A percentile compares a stretch with the other conserved stretches of the same genome.
These are phyloP conservation scores for Thamnophis elegans DNA, from an alignment of 2,797 vertebrate species.

Conservation along the genomic window DNA sequence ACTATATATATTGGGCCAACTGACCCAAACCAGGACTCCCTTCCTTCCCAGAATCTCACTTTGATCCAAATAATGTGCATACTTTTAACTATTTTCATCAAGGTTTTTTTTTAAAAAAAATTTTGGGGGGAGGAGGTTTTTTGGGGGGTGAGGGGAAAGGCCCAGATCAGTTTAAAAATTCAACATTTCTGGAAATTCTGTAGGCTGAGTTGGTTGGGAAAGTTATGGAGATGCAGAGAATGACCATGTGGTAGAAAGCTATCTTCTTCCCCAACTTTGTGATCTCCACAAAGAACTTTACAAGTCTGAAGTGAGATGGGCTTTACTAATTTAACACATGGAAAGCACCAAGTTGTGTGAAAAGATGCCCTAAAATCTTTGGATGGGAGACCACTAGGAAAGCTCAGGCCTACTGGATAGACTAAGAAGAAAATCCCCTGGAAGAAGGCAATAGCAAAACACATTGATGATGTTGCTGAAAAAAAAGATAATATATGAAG, in stretches of 20 bases:
- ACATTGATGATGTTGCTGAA: background rate
- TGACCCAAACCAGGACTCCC: background rate
- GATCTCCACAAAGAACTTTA: background rate
- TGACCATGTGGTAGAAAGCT: background rate
- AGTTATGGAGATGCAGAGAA: background rate
- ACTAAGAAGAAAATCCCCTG: background rate
- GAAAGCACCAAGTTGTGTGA: background rate
- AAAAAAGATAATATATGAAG: background rate
- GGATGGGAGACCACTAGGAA: background rate
- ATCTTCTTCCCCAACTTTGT: background rate
- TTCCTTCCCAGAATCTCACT: background rate
- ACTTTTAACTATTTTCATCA: background rate
- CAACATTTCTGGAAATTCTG: background rate
- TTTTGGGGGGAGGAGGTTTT: background rate
- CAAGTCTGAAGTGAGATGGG: background rate
- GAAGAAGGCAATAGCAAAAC: background rate
- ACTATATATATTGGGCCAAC: background rate
- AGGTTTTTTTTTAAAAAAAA: background rate
- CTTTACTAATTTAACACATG: background rate
- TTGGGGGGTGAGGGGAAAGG: accelerated
- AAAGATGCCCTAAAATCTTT: background rate
- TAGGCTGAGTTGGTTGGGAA: background rate
- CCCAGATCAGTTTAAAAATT: background rate
- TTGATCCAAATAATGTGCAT: background rate
- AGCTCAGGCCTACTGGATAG: background rate